These are phyloP conservation scores for Eulemur rubriventer DNA, from an alignment of 2,797 vertebrate species.

Conservation along the genomic window DNA sequence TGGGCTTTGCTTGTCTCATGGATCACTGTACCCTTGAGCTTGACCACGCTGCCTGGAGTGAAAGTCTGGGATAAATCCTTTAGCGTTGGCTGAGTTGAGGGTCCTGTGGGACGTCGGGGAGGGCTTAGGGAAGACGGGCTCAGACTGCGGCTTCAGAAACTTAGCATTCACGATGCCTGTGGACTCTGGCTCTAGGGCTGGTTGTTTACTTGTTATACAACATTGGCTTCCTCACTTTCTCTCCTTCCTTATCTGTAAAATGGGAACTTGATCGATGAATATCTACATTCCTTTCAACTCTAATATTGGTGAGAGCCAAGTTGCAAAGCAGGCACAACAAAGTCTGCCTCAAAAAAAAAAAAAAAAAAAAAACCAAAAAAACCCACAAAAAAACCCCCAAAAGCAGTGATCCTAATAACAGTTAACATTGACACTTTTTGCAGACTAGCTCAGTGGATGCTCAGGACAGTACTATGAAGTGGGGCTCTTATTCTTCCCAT, in stretches of 20 bases:
- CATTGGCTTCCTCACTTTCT: background rate
- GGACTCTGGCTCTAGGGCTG: background rate
- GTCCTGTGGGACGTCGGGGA: background rate
- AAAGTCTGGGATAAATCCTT: background rate
- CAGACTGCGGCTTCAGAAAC: background rate
- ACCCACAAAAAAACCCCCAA: too few species aligned
- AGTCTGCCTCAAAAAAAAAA: background rate
- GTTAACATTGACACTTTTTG: accelerated
- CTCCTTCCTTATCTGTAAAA: background rate
- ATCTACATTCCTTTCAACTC: background rate
- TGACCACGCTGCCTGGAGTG: background rate
- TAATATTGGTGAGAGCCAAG: background rate
- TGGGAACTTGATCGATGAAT: background rate
- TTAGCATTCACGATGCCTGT: too few species aligned
- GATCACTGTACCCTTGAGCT: background rate
- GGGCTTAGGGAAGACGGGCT: background rate
- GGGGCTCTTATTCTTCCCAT: background rate
- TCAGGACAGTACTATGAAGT: background rate
- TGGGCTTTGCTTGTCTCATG: background rate
- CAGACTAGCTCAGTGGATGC: accelerated
- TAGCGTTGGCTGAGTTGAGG: background rate
- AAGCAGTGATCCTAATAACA: accelerated
- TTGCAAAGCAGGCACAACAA: background rate
- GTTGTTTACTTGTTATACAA: background rate
- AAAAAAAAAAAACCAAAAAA: too few species aligned